phyloP scores from a whole-genome alignment of 2,797 vertebrate genomes.

The Tragopan temminckii region DNA sequence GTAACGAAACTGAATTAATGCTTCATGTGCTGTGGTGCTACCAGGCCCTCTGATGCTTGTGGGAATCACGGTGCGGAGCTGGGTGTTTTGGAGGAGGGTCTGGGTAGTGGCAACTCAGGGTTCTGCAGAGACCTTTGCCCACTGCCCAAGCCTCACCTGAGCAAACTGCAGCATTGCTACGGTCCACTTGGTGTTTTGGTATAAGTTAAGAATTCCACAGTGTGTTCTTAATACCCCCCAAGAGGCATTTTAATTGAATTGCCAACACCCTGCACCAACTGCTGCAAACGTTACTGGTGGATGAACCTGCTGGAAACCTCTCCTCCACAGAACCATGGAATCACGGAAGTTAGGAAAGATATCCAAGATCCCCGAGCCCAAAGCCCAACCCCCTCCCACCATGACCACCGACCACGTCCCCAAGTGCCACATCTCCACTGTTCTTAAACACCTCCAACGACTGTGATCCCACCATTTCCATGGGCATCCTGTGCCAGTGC shows the following conservation, averaged over 20 bases:
- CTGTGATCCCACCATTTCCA: too few relatives aligned
- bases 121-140: not conserved
- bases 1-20: not conserved
- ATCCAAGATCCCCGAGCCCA: not conserved
- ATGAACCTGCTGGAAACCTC: not conserved
- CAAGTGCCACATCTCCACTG: not conserved
- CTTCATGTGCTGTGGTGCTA: not conserved
- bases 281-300: not conserved
- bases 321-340: not conserved
- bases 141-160: too few relatives aligned
- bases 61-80: not conserved
- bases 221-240: not conserved
- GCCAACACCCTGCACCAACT: not conserved
- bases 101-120: not conserved
- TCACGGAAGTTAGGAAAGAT: not conserved
- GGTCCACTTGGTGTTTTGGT: not conserved
- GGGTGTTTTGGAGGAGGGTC: not conserved
- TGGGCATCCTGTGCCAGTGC: not conserved
- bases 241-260: not conserved
- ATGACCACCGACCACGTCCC: not conserved
- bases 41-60: not conserved
- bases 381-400: not conserved
- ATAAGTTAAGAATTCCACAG: accelerated
- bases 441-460: not conserved
- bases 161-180: not conserved